Conservation (phyloP, 1,140 invertebrate genomes). For the Asbolus verrucosus region DNA sequence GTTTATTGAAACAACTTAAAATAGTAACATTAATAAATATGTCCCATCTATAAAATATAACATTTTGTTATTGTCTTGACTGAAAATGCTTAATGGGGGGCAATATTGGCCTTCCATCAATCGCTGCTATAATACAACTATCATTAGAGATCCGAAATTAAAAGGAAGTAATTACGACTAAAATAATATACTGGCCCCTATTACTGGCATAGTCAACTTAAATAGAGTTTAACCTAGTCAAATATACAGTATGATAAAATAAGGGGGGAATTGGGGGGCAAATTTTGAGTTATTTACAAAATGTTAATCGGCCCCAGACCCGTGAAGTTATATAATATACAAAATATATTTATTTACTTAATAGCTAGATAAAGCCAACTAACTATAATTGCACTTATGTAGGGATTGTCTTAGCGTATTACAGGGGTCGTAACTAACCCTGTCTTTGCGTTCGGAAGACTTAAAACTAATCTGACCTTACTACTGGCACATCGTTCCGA, state of each 20-base stretch:
- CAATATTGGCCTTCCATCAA: background rate
- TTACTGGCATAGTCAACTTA: constrained; percentile 34
- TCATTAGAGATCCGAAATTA: constrained; percentile 20
- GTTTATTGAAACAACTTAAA: constrained; percentile 41
- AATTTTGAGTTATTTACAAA: constrained; percentile 35
- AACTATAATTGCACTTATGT: constrained; percentile 45
- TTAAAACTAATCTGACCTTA: constrained; percentile 32
- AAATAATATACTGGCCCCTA: constrained; percentile 45
- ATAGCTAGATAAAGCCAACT: constrained; percentile 21
- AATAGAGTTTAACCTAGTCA: no score
- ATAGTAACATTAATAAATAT: constrained; percentile 41
- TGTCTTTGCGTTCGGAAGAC: constrained; percentile 14
- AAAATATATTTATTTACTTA: constrained; percentile 38
- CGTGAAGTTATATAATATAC: constrained; percentile 2
- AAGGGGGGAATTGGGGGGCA: background rate
- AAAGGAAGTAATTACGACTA: constrained; percentile 16
- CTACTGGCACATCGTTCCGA: constrained; percentile 42
- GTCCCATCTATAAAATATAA: constrained; percentile 39
- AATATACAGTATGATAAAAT: constrained; percentile 38
- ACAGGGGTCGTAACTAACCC: background rate
- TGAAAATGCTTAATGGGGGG: constrained; percentile 15
- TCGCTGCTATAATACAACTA: constrained; percentile 17
- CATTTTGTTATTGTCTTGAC: constrained; percentile 35
- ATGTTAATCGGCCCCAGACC: constrained; percentile 6
- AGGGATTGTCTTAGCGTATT: constrained; percentile 25